Conservation (phyloP, 23 tunicate species). For the Styela plicata region DNA sequence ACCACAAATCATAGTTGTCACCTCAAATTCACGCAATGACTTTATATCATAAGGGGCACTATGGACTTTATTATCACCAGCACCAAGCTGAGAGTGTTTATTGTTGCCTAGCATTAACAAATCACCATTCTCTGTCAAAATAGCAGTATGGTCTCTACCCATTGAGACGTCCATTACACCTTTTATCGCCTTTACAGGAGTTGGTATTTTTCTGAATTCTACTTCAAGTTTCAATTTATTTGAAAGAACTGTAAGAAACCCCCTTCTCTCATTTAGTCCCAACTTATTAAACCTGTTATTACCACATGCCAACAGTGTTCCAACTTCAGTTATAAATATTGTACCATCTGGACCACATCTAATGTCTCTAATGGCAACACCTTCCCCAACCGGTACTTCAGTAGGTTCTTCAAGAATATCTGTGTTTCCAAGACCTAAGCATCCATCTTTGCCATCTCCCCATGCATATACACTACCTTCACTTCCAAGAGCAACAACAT, state of each 20-base stretch:
- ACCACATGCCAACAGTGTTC: constrained; percentile 91
- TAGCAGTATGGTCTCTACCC: constrained; percentile 74
- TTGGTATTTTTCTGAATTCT: constrained; percentile 60
- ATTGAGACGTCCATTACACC: constrained; percentile 72
- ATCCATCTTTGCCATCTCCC: constrained; percentile 86
- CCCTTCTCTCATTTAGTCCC: constrained; percentile 86
- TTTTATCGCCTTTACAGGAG: constrained; percentile 70
- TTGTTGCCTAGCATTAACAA: constrained; percentile 74
- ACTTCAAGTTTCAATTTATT: constrained; percentile 81
- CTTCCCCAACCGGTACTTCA: constrained; percentile 46
- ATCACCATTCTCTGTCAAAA: constrained; percentile 59
- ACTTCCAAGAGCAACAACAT: constrained; percentile 70
- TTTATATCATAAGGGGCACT: constrained; percentile 65
- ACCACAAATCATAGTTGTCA: constrained; percentile 60
- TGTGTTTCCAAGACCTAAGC: constrained; percentile 64
- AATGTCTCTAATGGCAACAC: constrained; percentile 56
- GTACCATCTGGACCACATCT: constrained; percentile 72
- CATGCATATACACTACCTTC: constrained; percentile 79
- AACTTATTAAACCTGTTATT: constrained; percentile 84
- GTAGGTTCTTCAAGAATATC: constrained; percentile 49
- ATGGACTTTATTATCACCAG: constrained; percentile 63
- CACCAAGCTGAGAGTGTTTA: constrained; percentile 84
- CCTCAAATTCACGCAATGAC: constrained; percentile 42
- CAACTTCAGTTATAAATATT: constrained; percentile 80
- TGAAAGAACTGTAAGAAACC: constrained; percentile 60